Evolutionary conservation across 2,113 vertebrate species (phyloP), one percentile per base, ranked within the genome.

Genomic region (Nasalis larvatus): DNA sequence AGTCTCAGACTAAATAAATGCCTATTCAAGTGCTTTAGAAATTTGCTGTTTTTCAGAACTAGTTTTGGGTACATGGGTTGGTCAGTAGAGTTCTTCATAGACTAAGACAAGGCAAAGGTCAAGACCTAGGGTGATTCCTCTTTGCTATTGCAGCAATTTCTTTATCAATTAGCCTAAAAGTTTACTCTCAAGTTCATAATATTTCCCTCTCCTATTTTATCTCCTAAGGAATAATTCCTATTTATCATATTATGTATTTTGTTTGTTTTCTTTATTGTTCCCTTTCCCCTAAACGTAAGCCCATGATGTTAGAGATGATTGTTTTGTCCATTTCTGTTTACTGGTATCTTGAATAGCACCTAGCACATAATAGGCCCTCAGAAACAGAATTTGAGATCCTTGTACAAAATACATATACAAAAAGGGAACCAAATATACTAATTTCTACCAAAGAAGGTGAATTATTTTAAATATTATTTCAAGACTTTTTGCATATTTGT

Each of bases 1-100:
- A 92, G 71, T 84, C 87, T 92, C 86, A 66, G 91, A 89, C 71
- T 78, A 92, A 97, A 96, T 87, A 95, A 93, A 97, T 82, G 86
- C 21, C 86, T 97, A 89, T 96, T 96, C 76, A 97, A 96, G 47
- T 42, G 90, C 92, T 96, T 96, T 90, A 88, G 96, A 97, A 97
- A 94, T 91, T 18, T 88, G 40, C 32, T 83, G 66, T 63, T 97
- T 97, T 96, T 91, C 60, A 97, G 87, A 96, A 74, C 20, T 47
- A 80, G 85, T 56, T 87, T 89, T 94, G 88, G 90, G 16, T 96
- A 11, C 23, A 0, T 95, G 71, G 47, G 35, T 78, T 97, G 52
- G 45, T 96, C 87, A 76, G 77, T 60, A 95, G 90, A 97, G 60
- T 89, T 92, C 92, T 89, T 96, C 94, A 92, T 40, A 91, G 77